Evolutionary conservation across 2,113 vertebrate species (phyloP).

Genomic region (Muntiacus muntjak): DNA sequence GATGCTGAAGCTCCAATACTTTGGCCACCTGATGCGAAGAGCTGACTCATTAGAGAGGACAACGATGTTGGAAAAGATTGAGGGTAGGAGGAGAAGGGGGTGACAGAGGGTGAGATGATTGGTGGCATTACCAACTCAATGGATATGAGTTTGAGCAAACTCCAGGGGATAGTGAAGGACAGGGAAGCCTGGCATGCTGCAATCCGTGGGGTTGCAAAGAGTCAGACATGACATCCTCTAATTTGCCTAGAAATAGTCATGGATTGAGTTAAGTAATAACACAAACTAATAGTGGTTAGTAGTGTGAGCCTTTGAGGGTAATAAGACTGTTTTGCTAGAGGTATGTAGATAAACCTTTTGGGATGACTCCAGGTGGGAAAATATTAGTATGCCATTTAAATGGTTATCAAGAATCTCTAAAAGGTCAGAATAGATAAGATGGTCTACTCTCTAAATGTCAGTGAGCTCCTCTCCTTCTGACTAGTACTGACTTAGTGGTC

Average conservation of each 20-base stretch:
- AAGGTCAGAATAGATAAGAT: neutral
- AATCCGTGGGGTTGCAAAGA: neutral
- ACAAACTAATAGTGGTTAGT: neutral
- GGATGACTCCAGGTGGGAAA: neutral
- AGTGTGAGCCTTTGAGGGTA: neutral
- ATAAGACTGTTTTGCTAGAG: neutral
- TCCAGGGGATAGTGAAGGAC: neutral
- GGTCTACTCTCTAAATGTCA: neutral
- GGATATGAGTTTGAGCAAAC: neutral
- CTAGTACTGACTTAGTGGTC: neutral
- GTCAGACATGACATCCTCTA: neutral
- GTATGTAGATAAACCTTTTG: neutral
- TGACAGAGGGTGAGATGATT: neutral
- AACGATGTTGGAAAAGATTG: rapidly evolving
- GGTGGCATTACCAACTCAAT: neutral
- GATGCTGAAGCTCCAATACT: neutral
- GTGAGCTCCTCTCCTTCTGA: neutral
- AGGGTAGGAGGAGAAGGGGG: neutral
- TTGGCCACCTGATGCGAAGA: neutral
- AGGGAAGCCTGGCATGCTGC: neutral
- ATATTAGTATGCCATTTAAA: neutral
- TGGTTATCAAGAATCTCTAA: neutral
- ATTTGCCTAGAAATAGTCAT: neutral
- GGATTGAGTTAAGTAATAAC: neutral
- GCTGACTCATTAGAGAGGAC: neutral